Percentiles rank a stretch among this genome's conserved stretches.
Conservation (phyloP, 2,113 vertebrate genomes). For the Halichoerus grypus region DNA sequence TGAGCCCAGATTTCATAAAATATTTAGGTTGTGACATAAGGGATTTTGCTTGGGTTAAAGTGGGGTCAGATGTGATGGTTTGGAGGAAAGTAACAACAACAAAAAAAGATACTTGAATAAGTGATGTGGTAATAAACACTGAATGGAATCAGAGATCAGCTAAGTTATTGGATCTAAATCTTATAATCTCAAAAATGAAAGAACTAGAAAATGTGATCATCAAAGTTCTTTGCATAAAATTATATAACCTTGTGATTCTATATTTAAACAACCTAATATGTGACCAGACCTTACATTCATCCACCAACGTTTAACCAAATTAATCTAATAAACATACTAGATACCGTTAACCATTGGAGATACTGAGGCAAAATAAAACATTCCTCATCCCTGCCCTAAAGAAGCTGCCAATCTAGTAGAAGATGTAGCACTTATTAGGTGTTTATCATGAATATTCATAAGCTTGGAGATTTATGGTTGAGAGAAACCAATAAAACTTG, state of each 20-base stretch:
- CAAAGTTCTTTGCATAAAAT: not conserved
- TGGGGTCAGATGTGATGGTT: not conserved
- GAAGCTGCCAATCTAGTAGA: not conserved
- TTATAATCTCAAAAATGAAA: not conserved
- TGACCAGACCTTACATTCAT: not conserved
- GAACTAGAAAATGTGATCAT: not conserved
- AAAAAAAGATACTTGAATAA: not conserved
- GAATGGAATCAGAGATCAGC: not conserved
- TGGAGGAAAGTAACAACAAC: not conserved
- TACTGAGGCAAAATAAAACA: not conserved
- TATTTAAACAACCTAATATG: not conserved
- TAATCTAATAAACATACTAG: not conserved
- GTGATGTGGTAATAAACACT: not conserved
- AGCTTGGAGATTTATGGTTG: not conserved
- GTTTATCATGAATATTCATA: not conserved
- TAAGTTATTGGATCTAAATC: not conserved
- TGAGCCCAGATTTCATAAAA: not conserved
- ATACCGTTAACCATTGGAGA: not conserved
- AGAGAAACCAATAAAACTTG: not conserved
- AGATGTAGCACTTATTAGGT: not conserved
- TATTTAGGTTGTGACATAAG: not conserved
- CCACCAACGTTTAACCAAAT: not conserved
- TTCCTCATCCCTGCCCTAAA: not conserved
- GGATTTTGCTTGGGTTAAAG: not conserved
- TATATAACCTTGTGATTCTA: not conserved